Percentiles rank a stretch among this genome's conserved stretches.
phyloP scores from a whole-genome alignment of 2,888 invertebrate species.

The Epirrhoe alternata region DNA sequence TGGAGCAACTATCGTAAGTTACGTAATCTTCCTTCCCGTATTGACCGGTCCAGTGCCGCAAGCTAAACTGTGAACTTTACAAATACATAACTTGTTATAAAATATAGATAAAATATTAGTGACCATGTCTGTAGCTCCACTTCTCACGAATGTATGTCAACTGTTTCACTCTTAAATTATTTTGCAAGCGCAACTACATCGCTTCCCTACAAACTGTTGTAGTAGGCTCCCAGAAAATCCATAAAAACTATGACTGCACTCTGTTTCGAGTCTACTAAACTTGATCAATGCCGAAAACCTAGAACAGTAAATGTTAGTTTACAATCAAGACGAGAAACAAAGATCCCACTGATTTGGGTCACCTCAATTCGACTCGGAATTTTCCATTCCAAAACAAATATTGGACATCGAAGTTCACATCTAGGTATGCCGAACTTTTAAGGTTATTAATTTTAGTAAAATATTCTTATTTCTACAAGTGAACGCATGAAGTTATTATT shows the following conservation, averaged over 20 bases:
- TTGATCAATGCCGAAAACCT: not conserved
- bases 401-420: not conserved
- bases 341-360: slow-evolving; percentile 11
- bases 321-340: slow-evolving; percentile 3
- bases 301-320: not conserved
- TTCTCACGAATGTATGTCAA: not conserved
- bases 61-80: slow-evolving; percentile 29
- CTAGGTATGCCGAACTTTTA: not conserved
- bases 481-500: not conserved
- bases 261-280: not conserved
- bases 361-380: slow-evolving; percentile 12
- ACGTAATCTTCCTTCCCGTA: slow-evolving; percentile 41
- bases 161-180: not conserved
- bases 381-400: slow-evolving; percentile 16
- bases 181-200: no score
- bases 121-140: not conserved
- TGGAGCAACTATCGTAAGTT: slow-evolving; percentile 30
- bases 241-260: not conserved
- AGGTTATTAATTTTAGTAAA: not conserved
- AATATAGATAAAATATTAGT: slow-evolving; percentile 9
- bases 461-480: no score
- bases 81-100: slow-evolving; percentile 15
- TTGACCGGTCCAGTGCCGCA: slow-evolving; percentile 38
- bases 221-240: no score
- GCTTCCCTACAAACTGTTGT: no score